These are phyloP conservation scores for Latrodectus geometricus DNA, from an alignment of 1,140 invertebrate genomes.

Conservation along the genomic window DNA sequence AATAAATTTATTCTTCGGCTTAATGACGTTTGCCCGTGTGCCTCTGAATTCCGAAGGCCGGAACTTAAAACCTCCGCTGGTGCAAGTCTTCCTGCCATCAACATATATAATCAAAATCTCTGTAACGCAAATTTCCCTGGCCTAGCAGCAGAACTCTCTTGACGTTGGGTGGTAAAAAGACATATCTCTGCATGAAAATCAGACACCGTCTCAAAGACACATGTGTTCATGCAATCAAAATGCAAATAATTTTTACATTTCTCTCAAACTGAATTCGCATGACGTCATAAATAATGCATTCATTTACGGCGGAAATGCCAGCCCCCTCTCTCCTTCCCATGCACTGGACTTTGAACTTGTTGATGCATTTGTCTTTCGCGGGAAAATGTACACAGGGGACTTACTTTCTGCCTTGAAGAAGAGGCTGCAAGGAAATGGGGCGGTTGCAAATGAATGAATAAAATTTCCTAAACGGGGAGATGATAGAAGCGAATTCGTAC, in stretches of 20 bases:
- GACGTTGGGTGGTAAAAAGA: constrained; percentile 19
- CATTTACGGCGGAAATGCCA: constrained; percentile 34
- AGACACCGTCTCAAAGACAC: constrained; percentile 39
- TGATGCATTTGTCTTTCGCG: constrained; percentile 21
- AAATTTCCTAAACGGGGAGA: too few species aligned
- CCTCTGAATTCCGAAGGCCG: neutral
- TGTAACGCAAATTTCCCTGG: neutral
- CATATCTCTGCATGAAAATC: constrained; percentile 55
- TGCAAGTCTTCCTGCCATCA: neutral
- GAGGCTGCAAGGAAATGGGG: too few species aligned
- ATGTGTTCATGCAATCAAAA: constrained; percentile 51
- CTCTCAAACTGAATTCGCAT: constrained; percentile 32
- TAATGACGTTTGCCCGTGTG: neutral
- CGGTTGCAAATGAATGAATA: too few species aligned
- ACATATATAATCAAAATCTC: neutral
- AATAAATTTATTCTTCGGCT: neutral
- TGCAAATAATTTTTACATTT: constrained; percentile 54
- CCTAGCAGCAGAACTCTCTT: neutral
- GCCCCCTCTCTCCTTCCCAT: neutral
- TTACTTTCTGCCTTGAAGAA: too few species aligned
- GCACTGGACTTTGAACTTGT: constrained; percentile 27
- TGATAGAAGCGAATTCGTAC: too few species aligned
- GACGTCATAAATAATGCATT: constrained; percentile 52
- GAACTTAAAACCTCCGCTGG: neutral
- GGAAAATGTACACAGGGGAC: neutral